Base-by-base conservation (phyloP, 2,888 invertebrate species). In the Mechanitis messenoides region DNA sequence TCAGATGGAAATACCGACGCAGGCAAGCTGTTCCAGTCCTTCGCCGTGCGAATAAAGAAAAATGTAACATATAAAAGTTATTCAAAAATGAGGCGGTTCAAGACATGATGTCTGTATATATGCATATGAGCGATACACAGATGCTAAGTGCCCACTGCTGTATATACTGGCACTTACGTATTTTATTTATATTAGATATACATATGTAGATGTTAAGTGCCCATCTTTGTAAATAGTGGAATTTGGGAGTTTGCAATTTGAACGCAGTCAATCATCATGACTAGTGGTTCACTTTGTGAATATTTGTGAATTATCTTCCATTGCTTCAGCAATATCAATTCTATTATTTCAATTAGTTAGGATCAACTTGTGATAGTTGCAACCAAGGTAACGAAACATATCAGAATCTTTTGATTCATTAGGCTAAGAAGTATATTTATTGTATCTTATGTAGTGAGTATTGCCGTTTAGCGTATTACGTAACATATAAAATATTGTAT, bases 301-400 rank as follows among this genome's bases (percentile, higher is more conserved):
- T 50, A 31, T 50, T 7, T 6, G 50, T 31, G 31, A 28, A 31
- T 20, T 59, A 59, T 55, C 59, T 58, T 79, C 72, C 77, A 78
- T 73, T 79, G 80, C 79, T 76, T 73, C 80, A 86, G 85, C 84
- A 85, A 87, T 87, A 85, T 71, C 87, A 78, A 80, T 76, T 20
- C 20, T 56, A 67, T 66, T 69, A 61, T 71, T 90, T 90, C 89
- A 85, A 83, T 85, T 77, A 82, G 77, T 71, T 75, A 81, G 84
- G 76, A 81, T 70, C 90, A 90, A 89, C 90, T 87, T 84, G 90
- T 90, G 91, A 91, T 91, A 87, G 90, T 90, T 91, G 90, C 93
- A 93, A 93, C 93, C 93, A 92, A 93, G 92, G 92, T 93, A 92
- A 92, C 92, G 91, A 92, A 90, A 92, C 93, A 93, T 93, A 93